Percentiles rank a stretch among this genome's conserved stretches.
Evolutionary conservation across 2,113 vertebrate species (phyloP).

Genomic region (Aepyceros melampus): DNA sequence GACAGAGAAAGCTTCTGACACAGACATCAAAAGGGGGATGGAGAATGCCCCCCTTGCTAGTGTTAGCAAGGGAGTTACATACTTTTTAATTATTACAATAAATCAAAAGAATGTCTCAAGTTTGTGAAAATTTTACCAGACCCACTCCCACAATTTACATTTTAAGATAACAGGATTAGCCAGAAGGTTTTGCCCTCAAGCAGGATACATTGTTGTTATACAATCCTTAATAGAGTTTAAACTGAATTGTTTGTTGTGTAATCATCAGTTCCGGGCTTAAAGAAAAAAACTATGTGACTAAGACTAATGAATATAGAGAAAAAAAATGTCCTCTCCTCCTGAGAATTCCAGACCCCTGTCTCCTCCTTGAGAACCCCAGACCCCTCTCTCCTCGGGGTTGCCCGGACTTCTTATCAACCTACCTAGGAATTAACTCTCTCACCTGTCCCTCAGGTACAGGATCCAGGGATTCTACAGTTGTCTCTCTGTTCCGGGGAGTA

Average conservation of each 20-base stretch:
- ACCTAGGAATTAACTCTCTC: not conserved
- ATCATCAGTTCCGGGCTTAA: not conserved
- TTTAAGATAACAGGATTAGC: not conserved
- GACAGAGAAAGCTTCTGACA: not conserved
- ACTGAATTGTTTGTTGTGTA: not conserved
- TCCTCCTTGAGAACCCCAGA: not conserved
- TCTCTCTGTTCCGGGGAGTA: not conserved
- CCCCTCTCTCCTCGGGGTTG: not conserved
- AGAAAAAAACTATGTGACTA: not conserved
- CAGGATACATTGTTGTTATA: not conserved
- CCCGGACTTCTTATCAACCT: not conserved
- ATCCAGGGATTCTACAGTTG: not conserved
- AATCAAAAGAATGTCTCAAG: not conserved
- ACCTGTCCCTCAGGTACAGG: not conserved
- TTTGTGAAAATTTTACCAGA: not conserved
- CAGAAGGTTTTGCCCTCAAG: not conserved
- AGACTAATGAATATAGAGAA: not conserved
- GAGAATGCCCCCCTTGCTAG: not conserved
- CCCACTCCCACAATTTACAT: not conserved
- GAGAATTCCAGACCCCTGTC: too few relatives aligned
- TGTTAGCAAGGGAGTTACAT: not conserved
- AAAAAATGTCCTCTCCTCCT: not conserved
- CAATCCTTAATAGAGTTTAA: not conserved
- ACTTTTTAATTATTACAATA: not conserved
- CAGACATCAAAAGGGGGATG: not conserved